phyloP scores from a whole-genome alignment of 2,113 vertebrate species.

The Elgaria multicarinata region DNA sequence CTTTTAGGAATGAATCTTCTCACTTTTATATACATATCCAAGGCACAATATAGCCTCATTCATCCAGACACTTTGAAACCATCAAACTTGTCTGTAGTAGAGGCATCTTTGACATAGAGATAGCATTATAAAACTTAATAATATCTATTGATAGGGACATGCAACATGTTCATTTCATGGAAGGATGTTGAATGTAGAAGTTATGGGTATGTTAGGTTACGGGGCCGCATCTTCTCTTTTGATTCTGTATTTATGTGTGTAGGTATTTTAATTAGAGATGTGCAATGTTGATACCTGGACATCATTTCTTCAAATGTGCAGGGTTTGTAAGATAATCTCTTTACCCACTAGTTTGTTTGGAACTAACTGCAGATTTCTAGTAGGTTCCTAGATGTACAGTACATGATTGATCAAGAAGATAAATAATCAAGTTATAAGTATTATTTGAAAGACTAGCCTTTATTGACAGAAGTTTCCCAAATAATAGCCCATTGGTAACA shows the following conservation, averaged over 20 bases:
- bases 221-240: not conserved
- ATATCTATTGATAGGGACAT: conserved; percentile 11
- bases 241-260: not conserved
- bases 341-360: conserved; percentile 44
- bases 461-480: not conserved
- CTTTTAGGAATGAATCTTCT: conserved; percentile 58
- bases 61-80: conserved; percentile 59
- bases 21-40: conserved; percentile 56
- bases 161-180: conserved; percentile 10
- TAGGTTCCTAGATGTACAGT: not conserved
- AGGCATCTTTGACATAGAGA: conserved; percentile 19
- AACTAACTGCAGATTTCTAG: not conserved
- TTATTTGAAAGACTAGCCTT: conserved; percentile 5
- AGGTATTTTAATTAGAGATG: conserved; percentile 64
- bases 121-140: conserved; percentile 6
- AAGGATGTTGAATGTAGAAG: conserved; percentile 12
- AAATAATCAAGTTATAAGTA: not conserved
- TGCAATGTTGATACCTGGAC: conserved; percentile 54
- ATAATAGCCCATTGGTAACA: not conserved
- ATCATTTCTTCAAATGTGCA: conserved; percentile 59
- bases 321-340: conserved; percentile 45
- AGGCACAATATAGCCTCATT: conserved; percentile 64
- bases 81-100: conserved; percentile 23
- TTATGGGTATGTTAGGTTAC: conserved; percentile 21
- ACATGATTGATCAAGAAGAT: not conserved